A percentile compares a stretch with the other conserved stretches of the same genome.
Conservation (phyloP, 2,888 invertebrate genomes). For the Dasysyrphus albostriatus region DNA sequence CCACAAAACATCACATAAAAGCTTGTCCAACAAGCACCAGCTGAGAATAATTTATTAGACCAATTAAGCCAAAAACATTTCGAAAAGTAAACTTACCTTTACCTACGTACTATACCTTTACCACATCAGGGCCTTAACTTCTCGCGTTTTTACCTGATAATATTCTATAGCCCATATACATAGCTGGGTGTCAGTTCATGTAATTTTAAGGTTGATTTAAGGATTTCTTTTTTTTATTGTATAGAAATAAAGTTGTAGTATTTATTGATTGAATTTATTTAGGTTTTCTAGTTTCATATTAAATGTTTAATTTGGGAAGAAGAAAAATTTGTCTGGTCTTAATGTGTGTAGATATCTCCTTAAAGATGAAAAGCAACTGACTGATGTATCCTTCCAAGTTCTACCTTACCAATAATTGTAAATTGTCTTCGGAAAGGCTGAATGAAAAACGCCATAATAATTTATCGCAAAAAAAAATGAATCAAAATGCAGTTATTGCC, state of each 20-base stretch:
- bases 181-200: conserved; percentile 21
- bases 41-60: conserved; percentile 63
- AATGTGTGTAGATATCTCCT: not conserved
- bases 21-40: conserved; percentile 56
- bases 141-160: conserved; percentile 14
- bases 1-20: conserved; percentile 53
- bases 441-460: too few species aligned
- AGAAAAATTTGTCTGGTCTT: not conserved
- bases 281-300: not conserved
- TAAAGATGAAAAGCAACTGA: not conserved
- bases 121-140: conserved; percentile 9
- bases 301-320: not conserved
- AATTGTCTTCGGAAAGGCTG: too few species aligned
- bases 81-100: conserved; percentile 39
- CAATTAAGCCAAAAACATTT: conserved; percentile 58
- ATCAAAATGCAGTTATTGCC: too few species aligned
- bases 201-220: conserved; percentile 32
- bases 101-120: too few species aligned
- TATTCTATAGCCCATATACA: not conserved
- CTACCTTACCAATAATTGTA: too few species aligned
- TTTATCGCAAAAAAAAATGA: too few species aligned
- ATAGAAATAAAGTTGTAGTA: not conserved
- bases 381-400: not conserved
- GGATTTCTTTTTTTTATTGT: not conserved
- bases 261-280: not conserved